Evolutionary conservation across 2,888 invertebrate species (phyloP).

Genomic region (Rhagophthalmus giganteus): DNA sequence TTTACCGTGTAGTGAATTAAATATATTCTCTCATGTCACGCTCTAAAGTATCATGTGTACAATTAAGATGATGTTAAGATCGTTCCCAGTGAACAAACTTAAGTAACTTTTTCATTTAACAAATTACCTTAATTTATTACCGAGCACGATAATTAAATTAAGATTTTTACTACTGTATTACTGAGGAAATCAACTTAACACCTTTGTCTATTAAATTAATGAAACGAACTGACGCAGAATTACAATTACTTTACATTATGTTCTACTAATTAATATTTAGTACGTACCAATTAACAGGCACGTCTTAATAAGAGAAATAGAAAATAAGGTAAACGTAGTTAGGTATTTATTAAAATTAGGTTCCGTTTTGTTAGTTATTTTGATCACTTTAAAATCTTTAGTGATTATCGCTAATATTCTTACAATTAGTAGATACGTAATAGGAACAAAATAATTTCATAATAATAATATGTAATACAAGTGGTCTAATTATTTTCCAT

Average conservation of each 20-base stretch:
- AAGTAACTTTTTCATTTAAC: slow-evolving; percentile 41
- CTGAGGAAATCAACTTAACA: slow-evolving; percentile 7
- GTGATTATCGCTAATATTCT: too few species aligned
- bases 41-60: slow-evolving; percentile 43
- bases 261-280: slow-evolving; percentile 5
- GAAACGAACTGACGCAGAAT: not conserved
- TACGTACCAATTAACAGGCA: too few species aligned
- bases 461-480: too few species aligned
- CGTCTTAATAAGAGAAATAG: not conserved
- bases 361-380: too few species aligned
- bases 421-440: too few species aligned
- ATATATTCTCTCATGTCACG: slow-evolving; percentile 40
- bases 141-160: slow-evolving; percentile 23
- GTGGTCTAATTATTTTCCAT: too few species aligned
- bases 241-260: slow-evolving; percentile 4
- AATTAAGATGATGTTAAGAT: slow-evolving; percentile 54
- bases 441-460: too few species aligned
- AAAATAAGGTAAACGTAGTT: too few species aligned
- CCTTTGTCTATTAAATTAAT: not conserved
- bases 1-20: slow-evolving; percentile 49
- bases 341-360: not conserved
- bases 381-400: too few species aligned
- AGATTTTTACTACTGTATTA: slow-evolving; percentile 9
- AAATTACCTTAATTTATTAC: slow-evolving; percentile 26
- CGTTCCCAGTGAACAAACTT: slow-evolving; percentile 52